These are phyloP conservation scores for Struthidea cinerea DNA, from an alignment of 2,113 vertebrate genomes.

Conservation along the genomic window DNA sequence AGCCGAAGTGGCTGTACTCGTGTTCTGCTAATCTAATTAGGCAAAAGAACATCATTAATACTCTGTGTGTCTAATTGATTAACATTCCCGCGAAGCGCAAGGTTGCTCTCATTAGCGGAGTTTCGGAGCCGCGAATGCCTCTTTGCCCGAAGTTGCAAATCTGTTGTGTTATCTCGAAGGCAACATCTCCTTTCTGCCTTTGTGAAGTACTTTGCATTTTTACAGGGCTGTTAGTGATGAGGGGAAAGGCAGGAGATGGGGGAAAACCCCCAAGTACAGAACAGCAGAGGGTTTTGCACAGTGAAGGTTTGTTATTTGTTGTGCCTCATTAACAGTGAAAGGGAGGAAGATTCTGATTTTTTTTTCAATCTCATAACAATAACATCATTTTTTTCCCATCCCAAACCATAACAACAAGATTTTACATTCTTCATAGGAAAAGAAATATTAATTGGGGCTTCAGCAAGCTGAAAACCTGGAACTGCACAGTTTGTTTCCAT, in stretches of 20 bases:
- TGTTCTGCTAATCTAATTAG: constrained; percentile 53
- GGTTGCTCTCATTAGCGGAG: background rate
- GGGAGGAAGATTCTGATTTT: background rate
- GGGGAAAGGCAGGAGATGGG: background rate
- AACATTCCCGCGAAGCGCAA: background rate
- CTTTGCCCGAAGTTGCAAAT: background rate
- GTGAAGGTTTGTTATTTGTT: background rate
- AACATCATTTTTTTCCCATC: background rate
- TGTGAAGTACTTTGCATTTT: background rate
- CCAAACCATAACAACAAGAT: background rate
- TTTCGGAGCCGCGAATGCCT: background rate
- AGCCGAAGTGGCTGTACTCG: background rate
- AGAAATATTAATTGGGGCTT: background rate
- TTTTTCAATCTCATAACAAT: background rate
- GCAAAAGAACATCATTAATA: constrained; percentile 32
- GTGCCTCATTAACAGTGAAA: background rate
- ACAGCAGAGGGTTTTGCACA: background rate
- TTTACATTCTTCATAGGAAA: background rate
- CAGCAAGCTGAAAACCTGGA: background rate
- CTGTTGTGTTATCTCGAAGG: background rate
- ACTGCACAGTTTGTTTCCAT: background rate
- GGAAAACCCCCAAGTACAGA: background rate
- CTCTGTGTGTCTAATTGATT: constrained; percentile 32
- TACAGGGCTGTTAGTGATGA: background rate
- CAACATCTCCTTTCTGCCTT: background rate